Percentiles rank a stretch among this genome's conserved stretches.
Evolutionary conservation across 92 coral and sea anemone genomes (phyloP).

Genomic region (Siderastrea siderea): DNA sequence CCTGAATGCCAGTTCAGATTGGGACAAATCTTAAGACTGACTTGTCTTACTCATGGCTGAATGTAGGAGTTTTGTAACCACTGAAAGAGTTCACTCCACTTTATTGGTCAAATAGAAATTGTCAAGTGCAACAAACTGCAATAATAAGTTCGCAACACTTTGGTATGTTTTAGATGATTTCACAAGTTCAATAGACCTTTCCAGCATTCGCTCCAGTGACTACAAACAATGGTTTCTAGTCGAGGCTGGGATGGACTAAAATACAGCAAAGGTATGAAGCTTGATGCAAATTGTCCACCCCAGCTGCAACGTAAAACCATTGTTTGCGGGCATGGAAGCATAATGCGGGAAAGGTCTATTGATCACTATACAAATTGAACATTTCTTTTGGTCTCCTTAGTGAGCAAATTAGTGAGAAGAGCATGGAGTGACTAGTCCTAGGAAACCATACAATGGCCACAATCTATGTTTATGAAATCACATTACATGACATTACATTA

Average conservation of each 20-base stretch:
- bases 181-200: not conserved
- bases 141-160: not conserved
- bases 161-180: not conserved
- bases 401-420: not conserved
- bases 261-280: not conserved
- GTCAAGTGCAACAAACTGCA: constrained; percentile 4
- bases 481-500: constrained; percentile 4
- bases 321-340: not conserved
- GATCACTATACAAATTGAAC: no score
- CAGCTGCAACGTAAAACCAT: not conserved
- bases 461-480: not conserved
- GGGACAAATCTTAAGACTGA: constrained; percentile 1
- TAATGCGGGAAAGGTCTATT: not conserved
- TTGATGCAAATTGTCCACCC: constrained; percentile 6
- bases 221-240: not conserved
- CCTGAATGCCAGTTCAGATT: not conserved
- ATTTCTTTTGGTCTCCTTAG: no score
- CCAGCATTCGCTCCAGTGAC: not conserved
- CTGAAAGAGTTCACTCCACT: constrained; percentile 2
- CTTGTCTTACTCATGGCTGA: constrained; percentile 9
- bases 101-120: not conserved
- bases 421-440: no score
- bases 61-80: not conserved
- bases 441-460: not conserved
- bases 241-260: not conserved